Conservation (phyloP, 2,888 invertebrate genomes). For the Neoaliturus tenellus region DNA sequence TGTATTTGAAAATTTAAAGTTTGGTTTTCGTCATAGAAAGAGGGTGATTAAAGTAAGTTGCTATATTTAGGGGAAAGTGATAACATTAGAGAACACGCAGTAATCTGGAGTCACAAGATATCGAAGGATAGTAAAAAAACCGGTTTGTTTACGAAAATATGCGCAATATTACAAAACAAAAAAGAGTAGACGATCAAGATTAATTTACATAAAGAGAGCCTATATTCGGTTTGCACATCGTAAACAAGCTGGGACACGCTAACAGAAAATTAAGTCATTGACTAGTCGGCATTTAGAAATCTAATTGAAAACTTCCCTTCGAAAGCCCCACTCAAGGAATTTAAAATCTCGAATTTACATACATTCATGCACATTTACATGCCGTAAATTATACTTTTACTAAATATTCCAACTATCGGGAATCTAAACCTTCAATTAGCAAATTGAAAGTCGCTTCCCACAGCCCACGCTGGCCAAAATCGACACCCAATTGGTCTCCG, state of each 20-base stretch:
- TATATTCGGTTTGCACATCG: not conserved
- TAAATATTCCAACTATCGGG: slow-evolving; percentile 38
- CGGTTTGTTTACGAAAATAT: too few relatives aligned
- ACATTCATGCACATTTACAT: slow-evolving; percentile 16
- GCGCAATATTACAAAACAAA: too few relatives aligned
- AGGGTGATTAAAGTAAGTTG: too few relatives aligned
- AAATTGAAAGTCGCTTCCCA: slow-evolving; percentile 31
- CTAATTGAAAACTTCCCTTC: slow-evolving; percentile 35
- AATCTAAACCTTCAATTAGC: slow-evolving; percentile 47
- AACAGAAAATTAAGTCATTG: slow-evolving; percentile 45
- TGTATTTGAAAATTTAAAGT: too few relatives aligned
- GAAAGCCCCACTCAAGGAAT: slow-evolving; percentile 28
- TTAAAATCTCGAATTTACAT: slow-evolving; percentile 33
- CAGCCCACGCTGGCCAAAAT: slow-evolving; percentile 20
- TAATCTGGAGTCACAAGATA: too few relatives aligned
- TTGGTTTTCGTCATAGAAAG: too few relatives aligned
- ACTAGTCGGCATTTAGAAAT: slow-evolving; percentile 19
- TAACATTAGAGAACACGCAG: too few relatives aligned
- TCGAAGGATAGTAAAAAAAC: too few relatives aligned
- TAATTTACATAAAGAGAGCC: too few relatives aligned
- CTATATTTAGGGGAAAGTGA: too few relatives aligned
- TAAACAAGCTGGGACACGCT: not conserved
- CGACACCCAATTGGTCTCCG: slow-evolving; percentile 16
- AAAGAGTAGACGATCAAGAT: too few relatives aligned
- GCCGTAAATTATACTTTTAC: slow-evolving; percentile 39